phyloP scores from a whole-genome alignment of 1,140 invertebrate species.

The Caenorhabditis inopinata region DNA sequence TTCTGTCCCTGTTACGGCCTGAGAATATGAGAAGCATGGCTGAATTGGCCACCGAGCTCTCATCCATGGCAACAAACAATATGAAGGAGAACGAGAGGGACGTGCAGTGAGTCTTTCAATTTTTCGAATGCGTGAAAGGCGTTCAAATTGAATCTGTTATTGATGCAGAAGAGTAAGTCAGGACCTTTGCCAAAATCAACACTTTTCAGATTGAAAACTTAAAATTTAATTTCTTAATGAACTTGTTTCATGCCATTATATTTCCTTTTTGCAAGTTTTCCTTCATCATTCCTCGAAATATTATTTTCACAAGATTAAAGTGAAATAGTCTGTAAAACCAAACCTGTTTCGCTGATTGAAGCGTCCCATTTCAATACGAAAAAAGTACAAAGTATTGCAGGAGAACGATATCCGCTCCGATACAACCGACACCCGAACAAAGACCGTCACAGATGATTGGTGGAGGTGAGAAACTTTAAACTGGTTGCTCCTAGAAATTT shows the following conservation, averaged over 20 bases:
- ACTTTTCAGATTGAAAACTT: too few species aligned
- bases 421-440: slow-evolving; percentile 19
- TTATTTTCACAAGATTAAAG: background rate
- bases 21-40: slow-evolving; percentile 39
- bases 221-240: too few species aligned
- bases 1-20: slow-evolving; percentile 32
- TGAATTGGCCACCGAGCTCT: slow-evolving; percentile 32
- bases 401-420: slow-evolving; percentile 11
- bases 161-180: too few species aligned
- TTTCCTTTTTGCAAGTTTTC: too few species aligned
- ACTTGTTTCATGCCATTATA: too few species aligned
- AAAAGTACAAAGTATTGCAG: slow-evolving; percentile 15
- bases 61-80: slow-evolving; percentile 29
- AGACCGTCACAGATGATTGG: slow-evolving; percentile 28
- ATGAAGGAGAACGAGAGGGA: slow-evolving; percentile 34
- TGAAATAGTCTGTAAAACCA: background rate
- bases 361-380: too few species aligned
- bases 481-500: background rate
- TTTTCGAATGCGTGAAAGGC: background rate
- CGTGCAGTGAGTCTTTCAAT: slow-evolving; percentile 24
- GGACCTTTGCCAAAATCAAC: too few species aligned
- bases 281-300: too few species aligned
- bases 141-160: background rate
- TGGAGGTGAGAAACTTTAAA: background rate
- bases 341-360: too few species aligned